phyloP scores from a whole-genome alignment of 2,113 vertebrate genomes.

The Uropsilus gracilis region DNA sequence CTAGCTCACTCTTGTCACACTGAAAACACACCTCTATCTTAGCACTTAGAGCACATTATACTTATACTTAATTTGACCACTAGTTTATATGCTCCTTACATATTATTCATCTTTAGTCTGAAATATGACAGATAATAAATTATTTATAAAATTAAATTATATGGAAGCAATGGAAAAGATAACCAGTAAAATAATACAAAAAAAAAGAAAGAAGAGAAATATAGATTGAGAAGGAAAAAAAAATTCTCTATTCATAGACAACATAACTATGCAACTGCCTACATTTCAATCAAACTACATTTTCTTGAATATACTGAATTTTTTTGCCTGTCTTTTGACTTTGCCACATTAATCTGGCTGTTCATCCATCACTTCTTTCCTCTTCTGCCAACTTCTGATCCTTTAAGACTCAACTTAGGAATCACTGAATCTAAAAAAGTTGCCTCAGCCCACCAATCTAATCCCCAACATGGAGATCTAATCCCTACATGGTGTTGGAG shows the following conservation, averaged over 20 bases:
- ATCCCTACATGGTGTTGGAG: not conserved
- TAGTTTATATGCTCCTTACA: not conserved
- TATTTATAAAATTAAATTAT: not conserved
- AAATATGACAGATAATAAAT: slow-evolving; percentile 8
- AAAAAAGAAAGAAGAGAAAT: not conserved
- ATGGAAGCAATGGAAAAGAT: not conserved
- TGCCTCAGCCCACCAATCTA: not conserved
- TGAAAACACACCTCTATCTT: not conserved
- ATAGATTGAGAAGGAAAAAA: not conserved
- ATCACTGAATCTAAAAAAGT: not conserved
- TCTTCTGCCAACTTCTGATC: not conserved
- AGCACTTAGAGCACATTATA: not conserved
- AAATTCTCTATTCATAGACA: not conserved
- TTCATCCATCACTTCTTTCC: not conserved
- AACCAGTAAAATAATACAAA: not conserved
- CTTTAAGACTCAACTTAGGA: not conserved
- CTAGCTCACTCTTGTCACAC: not conserved
- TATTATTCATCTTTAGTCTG: not conserved
- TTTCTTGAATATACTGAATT: not conserved
- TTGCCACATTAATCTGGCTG: not conserved
- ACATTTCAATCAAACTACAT: not conserved
- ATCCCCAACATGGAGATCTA: too few relatives aligned
- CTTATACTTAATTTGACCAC: not conserved
- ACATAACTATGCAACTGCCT: not conserved
- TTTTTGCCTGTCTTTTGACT: not conserved